Evolutionary conservation across 2,888 invertebrate species (phyloP).

Genomic region (Tiphia femorata): DNA sequence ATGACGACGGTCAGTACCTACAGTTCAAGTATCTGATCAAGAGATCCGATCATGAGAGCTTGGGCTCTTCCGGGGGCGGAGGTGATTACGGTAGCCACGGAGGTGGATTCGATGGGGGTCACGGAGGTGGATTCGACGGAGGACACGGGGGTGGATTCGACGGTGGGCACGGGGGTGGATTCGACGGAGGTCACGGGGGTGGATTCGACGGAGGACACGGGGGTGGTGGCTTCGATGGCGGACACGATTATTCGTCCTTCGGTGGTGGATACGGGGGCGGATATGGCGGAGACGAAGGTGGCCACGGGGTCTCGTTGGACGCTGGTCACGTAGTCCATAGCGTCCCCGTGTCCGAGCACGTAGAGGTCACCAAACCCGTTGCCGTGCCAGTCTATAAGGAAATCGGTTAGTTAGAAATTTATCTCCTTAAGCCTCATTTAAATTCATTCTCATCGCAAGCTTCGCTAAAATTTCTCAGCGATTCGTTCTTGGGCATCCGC

Average conservation of each 20-base stretch:
- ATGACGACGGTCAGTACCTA: constrained; percentile 41
- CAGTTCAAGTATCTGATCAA: constrained; percentile 44
- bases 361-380: constrained; percentile 79
- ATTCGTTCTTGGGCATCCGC: too few relatives aligned
- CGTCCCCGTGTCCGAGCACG: constrained; percentile 75
- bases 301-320: constrained; percentile 56
- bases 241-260: constrained; percentile 51
- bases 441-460: too few relatives aligned
- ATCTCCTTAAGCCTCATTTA: too few relatives aligned
- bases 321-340: constrained; percentile 66
- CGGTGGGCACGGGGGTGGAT: constrained; percentile 37
- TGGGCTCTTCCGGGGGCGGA: constrained; percentile 55
- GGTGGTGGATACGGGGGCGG: constrained; percentile 49
- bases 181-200: constrained; percentile 34
- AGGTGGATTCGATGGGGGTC: constrained; percentile 25
- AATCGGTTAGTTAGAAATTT: constrained; percentile 70
- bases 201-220: constrained; percentile 25
- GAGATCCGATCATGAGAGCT: constrained; percentile 57
- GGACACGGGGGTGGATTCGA: constrained; percentile 31
- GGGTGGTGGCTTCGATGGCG: constrained; percentile 36
- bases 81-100: constrained; percentile 20
- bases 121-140: constrained; percentile 22
- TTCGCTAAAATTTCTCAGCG: too few relatives aligned
- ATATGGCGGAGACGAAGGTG: constrained; percentile 55
- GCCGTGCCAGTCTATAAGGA: constrained; percentile 79